phyloP scores from a whole-genome alignment of 1,140 invertebrate genomes.

The Leptopilina clavipes region DNA sequence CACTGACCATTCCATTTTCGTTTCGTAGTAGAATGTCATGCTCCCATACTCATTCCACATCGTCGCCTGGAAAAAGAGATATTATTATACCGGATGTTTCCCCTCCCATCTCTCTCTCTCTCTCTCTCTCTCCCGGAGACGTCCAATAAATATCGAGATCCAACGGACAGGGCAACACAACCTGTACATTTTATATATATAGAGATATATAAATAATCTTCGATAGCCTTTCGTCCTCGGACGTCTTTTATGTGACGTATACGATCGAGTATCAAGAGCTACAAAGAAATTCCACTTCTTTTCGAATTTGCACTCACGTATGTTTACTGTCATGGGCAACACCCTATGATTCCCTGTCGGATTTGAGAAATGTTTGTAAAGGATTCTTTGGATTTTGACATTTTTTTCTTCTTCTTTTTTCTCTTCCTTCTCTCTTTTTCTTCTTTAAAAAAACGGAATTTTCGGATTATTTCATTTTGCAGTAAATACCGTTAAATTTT shows the following conservation, averaged over 20 bases:
- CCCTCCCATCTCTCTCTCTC: conserved; percentile 38
- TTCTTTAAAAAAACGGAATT: no score
- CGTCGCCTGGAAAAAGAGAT: conserved; percentile 64
- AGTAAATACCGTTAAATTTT: no score
- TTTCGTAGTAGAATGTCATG: conserved; percentile 46
- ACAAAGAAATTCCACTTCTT: conserved; percentile 40
- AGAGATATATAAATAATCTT: conserved; percentile 32
- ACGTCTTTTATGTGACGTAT: conserved; percentile 53
- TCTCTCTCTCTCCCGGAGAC: conserved; percentile 43
- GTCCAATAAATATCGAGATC: conserved; percentile 63
- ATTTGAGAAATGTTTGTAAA: conserved; percentile 4
- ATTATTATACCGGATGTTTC: conserved; percentile 64
- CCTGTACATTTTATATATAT: no score
- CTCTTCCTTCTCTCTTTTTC: not conserved
- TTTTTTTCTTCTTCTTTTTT: not conserved
- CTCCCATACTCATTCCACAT: conserved; percentile 59
- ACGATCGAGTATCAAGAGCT: conserved; percentile 45
- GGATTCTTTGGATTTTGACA: not conserved
- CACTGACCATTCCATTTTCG: conserved; percentile 49
- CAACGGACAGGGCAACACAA: conserved; percentile 43
- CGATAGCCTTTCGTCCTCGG: conserved; percentile 46
- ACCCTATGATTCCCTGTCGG: not conserved
- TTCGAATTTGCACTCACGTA: conserved; percentile 36
- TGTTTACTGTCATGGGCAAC: conserved; percentile 34
- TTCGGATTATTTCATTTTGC: no score